Evolutionary conservation across 2,113 vertebrate species (phyloP), one percentile per base, ranked within the genome.

Genomic region (Theristicus caerulescens): DNA sequence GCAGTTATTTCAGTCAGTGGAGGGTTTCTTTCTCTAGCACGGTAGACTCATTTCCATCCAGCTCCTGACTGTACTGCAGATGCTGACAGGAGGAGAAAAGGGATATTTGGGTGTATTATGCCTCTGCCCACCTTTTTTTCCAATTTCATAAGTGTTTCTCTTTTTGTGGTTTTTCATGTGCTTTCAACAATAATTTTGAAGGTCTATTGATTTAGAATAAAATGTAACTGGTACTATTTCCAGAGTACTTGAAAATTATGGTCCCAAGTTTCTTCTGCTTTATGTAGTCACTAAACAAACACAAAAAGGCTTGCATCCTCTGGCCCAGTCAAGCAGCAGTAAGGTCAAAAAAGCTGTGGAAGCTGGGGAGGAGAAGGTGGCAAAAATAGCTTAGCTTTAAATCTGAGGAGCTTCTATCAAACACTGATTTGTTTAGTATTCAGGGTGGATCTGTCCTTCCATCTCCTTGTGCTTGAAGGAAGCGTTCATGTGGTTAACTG

Each of bases 151-250:
- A 72, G 9, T 54, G 62, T 66, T 92, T 90, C 5, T 22, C 10
- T 44, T 44, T 76, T 55, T 72, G 61, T 88, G 51, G 1, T 55
- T 90, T 93, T 86, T n/a, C 21, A 9, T 11, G 6, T 47, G 16
- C 52, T 90, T 94, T 96, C 82, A 86, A 29, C 57, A 93, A 32
- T 83, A 88, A 73, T 69, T 93, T 73, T 57, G 61, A 64, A 51
- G 16, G 18, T 42, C 61, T 74, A 5, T 42, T 84, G 86, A 71
- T 67, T 55, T 81, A 72, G 25, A 71, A 71, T 64, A 40, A 86
- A 88, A 61, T 8, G 25, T 52, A 69, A 52, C 16, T 12, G 25
- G 12, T 49, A 4, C 40, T 69, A 7, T 86, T 95, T 65, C 69
- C 72, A 71, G 72, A 77, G 20, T 22, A 26, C 42, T 77, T 66